Percentiles rank a stretch among this genome's conserved stretches.
Conservation (phyloP, 2,888 invertebrate species). For the Agrenia bidenticulata region DNA sequence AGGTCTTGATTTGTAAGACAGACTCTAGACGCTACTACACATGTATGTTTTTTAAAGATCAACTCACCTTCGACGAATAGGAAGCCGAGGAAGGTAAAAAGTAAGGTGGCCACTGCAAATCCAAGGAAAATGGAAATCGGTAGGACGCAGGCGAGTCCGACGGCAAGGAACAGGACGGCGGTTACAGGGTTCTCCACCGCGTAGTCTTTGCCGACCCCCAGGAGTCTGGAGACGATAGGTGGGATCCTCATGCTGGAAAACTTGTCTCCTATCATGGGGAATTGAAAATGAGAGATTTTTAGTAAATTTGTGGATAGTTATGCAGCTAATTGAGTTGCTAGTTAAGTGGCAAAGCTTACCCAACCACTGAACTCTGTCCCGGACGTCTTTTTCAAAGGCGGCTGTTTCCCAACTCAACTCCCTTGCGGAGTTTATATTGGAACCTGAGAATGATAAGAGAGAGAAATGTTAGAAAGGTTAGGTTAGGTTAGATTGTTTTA, state of each 20-base stretch:
- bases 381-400: constrained; percentile 50
- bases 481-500: no score
- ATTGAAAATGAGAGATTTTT: not conserved
- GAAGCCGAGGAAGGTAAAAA: constrained; percentile 46
- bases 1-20: no score
- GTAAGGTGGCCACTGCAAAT: constrained; percentile 42
- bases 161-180: constrained; percentile 35
- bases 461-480: no score
- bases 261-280: constrained; percentile 34
- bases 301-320: not conserved
- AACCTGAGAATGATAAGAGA: no score
- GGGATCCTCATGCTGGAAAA: constrained; percentile 37
- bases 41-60: no score
- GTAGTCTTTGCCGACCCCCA: constrained; percentile 38
- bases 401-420: constrained; percentile 52
- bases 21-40: no score
- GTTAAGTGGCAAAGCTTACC: constrained; percentile 35
- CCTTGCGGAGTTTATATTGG: constrained; percentile 47
- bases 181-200: constrained; percentile 43
- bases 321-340: not conserved
- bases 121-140: constrained; percentile 43
- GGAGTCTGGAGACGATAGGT: constrained; percentile 30
- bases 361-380: constrained; percentile 46
- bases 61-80: constrained; percentile 48
- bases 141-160: constrained; percentile 38